Evolutionary conservation across 2,797 vertebrate species (phyloP).

Genomic region (Catamblyrhynchus diadema): DNA sequence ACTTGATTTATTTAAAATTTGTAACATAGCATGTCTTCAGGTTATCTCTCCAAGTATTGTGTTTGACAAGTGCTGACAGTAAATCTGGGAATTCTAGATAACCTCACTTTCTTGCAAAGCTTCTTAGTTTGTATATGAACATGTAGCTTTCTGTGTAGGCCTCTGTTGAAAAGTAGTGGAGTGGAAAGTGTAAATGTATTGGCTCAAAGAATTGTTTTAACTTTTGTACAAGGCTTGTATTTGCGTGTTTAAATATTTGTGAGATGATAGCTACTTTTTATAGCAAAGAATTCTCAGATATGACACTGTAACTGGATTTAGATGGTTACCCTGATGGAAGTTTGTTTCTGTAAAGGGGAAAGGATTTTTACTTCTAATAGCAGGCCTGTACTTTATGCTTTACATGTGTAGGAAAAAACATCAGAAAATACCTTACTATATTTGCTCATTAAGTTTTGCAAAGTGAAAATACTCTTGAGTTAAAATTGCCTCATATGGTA

Average conservation of each 20-base stretch:
- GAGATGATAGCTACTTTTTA: neutral
- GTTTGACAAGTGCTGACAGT: neutral
- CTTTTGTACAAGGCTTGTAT: neutral
- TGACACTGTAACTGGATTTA: neutral
- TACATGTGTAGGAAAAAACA: neutral
- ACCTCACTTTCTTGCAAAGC: neutral
- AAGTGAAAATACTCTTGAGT: neutral
- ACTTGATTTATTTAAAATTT: neutral
- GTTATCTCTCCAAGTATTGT: neutral
- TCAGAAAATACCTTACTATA: neutral
- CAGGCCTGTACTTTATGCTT: neutral
- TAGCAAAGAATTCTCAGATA: neutral
- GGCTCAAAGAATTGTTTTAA: neutral
- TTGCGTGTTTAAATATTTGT: neutral
- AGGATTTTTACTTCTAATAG: neutral
- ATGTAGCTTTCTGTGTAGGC: neutral
- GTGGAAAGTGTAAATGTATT: neutral
- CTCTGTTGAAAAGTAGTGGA: neutral
- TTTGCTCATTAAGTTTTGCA: neutral
- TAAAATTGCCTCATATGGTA: neutral
- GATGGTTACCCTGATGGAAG: neutral
- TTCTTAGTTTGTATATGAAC: neutral
- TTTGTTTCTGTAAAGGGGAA: neutral
- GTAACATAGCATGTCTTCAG: neutral
- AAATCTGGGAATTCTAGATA: neutral